Conservation (phyloP, 2,113 vertebrate genomes). For the Herpetotheres cachinnans region DNA sequence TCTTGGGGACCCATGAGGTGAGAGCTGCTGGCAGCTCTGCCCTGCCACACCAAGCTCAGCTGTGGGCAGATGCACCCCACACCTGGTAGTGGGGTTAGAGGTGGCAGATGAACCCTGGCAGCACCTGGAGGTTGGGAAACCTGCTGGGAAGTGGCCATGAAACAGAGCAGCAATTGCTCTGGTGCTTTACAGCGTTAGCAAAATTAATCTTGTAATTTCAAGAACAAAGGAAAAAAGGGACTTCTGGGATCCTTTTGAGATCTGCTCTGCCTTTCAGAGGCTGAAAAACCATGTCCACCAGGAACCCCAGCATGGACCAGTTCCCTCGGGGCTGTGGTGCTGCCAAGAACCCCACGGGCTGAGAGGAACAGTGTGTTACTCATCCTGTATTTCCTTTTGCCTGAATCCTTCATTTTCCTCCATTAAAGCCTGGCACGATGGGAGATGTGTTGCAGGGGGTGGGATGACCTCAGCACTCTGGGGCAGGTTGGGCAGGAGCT, state of each 20-base stretch:
- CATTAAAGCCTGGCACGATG: neutral
- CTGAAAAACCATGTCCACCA: neutral
- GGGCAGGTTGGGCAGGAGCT: neutral
- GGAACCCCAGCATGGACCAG: neutral
- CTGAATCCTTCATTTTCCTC: neutral
- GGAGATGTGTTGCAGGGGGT: neutral
- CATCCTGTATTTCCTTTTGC: neutral
- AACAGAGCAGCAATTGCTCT: neutral
- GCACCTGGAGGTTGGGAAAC: neutral
- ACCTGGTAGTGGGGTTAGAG: neutral
- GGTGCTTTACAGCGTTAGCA: neutral
- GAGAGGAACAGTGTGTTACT: neutral
- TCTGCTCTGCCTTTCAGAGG: neutral
- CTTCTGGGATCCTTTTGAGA: neutral
- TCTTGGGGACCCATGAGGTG: neutral
- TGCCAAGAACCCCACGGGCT: neutral
- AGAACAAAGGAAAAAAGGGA: neutral
- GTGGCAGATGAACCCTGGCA: neutral
- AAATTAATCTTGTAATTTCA: neutral
- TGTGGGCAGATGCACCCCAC: neutral
- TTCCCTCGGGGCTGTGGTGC: neutral
- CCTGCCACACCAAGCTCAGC: neutral
- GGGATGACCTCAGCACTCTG: neutral
- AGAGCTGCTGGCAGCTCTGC: neutral
- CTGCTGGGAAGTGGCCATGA: neutral